phyloP scores from a whole-genome alignment of 2,113 vertebrate genomes.

The Pionites leucogaster region DNA sequence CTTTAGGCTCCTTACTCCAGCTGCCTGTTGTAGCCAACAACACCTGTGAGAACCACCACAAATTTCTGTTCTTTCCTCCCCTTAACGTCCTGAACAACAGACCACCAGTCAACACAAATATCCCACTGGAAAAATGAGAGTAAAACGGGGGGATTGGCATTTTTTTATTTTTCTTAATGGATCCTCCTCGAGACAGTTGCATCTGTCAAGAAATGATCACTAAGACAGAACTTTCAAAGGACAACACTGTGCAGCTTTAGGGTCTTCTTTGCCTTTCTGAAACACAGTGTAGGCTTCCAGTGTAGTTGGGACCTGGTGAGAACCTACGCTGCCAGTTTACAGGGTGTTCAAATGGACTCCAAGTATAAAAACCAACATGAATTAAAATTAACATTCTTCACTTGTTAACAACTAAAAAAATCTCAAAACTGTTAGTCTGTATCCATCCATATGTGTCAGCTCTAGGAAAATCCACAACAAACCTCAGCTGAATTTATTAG shows the following conservation, averaged over 20 bases:
- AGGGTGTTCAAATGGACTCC: neutral
- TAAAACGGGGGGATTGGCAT: neutral
- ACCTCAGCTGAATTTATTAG: neutral
- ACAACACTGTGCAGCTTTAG: neutral
- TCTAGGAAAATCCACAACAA: neutral
- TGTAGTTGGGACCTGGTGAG: neutral
- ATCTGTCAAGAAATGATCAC: neutral
- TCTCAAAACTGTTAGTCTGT: neutral
- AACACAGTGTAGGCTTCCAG: neutral
- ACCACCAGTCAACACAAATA: neutral
- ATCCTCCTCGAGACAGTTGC: neutral
- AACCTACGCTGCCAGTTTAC: neutral
- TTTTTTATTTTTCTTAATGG: neutral
- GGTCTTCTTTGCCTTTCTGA: neutral
- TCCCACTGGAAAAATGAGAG: neutral
- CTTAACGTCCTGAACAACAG: neutral
- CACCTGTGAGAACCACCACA: neutral
- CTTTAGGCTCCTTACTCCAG: neutral
- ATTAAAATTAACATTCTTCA: neutral
- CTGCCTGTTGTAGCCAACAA: neutral
- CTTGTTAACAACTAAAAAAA: neutral
- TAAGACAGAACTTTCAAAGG: neutral
- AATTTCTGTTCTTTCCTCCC: neutral
- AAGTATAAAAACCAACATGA: neutral
- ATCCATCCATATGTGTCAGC: neutral